Base-by-base conservation (phyloP, 2,113 vertebrate genomes). In the Tachysurus vachellii region DNA sequence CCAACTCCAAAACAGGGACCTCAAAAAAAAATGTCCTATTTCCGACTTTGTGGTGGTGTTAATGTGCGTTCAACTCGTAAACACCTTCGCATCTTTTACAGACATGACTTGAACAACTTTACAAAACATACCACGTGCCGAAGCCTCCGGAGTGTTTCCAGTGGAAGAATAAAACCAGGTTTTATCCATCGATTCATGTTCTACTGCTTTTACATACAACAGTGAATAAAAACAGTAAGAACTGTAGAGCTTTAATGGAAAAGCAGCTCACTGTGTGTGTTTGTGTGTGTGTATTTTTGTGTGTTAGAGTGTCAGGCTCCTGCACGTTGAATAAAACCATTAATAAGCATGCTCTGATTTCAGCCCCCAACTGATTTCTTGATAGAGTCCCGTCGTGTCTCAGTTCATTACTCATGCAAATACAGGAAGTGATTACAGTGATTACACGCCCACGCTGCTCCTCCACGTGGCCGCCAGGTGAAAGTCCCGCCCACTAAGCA, bases 351-450 rank as follows among this genome's bases (percentile, higher is more conserved):
- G 79, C 56, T 80, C 11, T 80, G 79, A 80, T 80, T 80, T 42
- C 79, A 80, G 56, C 9, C 28, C 50, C 7, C 28, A 59, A 23
- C 79, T 80, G 31, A 59, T 42, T 59, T 54, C 17, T 80, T 80
- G 79, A 80, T 80, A 80, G 77, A 57, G 56, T 42, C 54, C 36
- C 31, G 19, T 80, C 79, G 36, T 42, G 79, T 80, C 79, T 88
- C 68, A 85, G 88, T 47, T 73, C 76, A 54, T 79, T 83, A 80
- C 56, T 64, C 44, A 86, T 85, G 86, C 36, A 79, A 88, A 84
- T 82, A 73, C 44, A 56, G 87, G 79, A 88, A 80, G 84, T 26
- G 68, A 73, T 77, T 81, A 88, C 80, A 80, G 79, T 23, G 66
- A 73, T 79, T 82, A 88, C 84, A 88, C 79, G 21, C 42, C 42